Conservation (phyloP, 1,140 invertebrate genomes). For the Protaetia brevitarsis region DNA sequence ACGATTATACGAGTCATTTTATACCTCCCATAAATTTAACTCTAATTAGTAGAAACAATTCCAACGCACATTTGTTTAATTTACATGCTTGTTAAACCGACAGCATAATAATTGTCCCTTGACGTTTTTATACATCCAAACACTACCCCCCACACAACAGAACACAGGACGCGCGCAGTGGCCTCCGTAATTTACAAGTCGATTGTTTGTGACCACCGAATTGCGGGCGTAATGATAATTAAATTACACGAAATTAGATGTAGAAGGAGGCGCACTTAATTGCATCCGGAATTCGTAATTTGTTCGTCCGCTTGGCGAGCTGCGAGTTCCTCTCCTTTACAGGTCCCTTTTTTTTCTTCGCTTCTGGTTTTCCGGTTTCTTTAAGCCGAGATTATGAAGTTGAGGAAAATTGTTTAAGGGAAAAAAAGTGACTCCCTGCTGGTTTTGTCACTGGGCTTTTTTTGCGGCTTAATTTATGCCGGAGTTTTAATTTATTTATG, state of each 20-base stretch:
- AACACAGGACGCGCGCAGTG: background rate
- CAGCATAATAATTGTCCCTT: background rate
- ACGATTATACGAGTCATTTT: background rate
- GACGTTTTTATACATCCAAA: background rate
- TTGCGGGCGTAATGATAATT: constrained; percentile 3
- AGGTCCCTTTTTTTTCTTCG: background rate
- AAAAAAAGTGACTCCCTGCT: constrained; percentile 7
- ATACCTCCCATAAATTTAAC: background rate
- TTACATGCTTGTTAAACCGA: background rate
- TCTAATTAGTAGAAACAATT: constrained; percentile 4
- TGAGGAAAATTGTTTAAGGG: constrained; percentile 3
- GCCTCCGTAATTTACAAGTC: constrained; percentile 1
- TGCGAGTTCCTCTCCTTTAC: background rate
- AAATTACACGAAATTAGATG: constrained; percentile 17
- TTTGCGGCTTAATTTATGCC: constrained; percentile 1
- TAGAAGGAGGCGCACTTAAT: constrained; percentile 11
- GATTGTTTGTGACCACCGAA: constrained; percentile 11
- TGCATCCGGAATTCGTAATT: constrained; percentile 16
- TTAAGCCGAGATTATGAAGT: background rate
- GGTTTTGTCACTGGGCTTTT: constrained; percentile 5
- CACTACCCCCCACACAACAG: background rate
- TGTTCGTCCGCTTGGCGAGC: background rate
- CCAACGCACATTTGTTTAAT: background rate
- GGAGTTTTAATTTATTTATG: constrained; percentile 13
- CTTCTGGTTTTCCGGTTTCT: background rate